Conservation (phyloP, 2,888 invertebrate species). For the Eubasilissa splendida region DNA sequence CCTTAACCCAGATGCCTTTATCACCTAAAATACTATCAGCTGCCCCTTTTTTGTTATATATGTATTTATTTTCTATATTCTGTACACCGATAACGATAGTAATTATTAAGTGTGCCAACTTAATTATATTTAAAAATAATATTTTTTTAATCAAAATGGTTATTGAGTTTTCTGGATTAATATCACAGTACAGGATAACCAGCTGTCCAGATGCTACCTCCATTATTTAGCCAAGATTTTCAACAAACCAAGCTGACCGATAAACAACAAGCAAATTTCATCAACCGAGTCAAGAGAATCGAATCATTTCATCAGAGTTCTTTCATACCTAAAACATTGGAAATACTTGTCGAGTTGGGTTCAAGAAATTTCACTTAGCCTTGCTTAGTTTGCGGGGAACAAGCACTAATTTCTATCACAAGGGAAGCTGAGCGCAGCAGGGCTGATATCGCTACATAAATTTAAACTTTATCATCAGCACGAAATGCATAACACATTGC, state of each 20-base stretch:
- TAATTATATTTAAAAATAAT: not conserved
- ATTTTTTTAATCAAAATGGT: slow-evolving; percentile 7
- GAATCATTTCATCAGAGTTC: not conserved
- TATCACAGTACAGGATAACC: not conserved
- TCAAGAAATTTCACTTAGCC: no score
- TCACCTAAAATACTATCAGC: no score
- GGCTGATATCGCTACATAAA: slow-evolving; percentile 39
- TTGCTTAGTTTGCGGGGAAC: slow-evolving; percentile 22
- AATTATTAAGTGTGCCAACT: no score
- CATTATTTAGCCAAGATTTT: not conserved
- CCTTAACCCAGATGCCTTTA: no score
- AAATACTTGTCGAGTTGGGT: no score
- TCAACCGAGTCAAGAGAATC: not conserved
- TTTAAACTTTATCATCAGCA: slow-evolving; percentile 44
- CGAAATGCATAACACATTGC: slow-evolving; percentile 22
- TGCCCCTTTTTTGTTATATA: no score
- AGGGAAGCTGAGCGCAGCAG: slow-evolving; percentile 4
- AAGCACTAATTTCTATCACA: slow-evolving; percentile 38
- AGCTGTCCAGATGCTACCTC: slow-evolving; percentile 6
- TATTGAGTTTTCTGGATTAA: slow-evolving; percentile 4
- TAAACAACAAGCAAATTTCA: not conserved
- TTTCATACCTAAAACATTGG: not conserved
- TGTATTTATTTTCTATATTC: no score
- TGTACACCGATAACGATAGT: no score
- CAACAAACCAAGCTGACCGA: not conserved